Evolutionary conservation across 2,888 invertebrate genomes (phyloP), one percentile per base, ranked within the genome.

Genomic region (Globia sparganii): DNA sequence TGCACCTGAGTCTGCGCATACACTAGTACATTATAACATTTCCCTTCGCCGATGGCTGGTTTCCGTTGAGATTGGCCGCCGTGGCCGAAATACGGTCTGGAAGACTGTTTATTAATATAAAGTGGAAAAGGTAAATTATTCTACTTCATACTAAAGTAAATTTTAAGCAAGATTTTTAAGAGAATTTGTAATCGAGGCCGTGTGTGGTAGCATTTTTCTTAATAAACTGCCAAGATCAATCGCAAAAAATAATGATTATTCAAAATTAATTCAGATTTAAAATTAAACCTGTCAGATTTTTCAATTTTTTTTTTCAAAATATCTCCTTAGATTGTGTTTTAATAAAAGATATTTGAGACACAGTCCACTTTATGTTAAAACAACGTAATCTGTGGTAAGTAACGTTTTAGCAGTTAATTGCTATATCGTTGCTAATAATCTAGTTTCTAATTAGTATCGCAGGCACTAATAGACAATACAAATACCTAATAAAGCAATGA

Each of bases 181-280:
- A 69, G 6, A 21, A 40, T 58, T 56, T 56, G 8, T 58, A 25
- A 25, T 31, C 25, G 25, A 31, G 2, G 31, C 21, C 28, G 8
- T 21, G 21, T 1, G 53, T 25, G 25, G 25, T 15, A 25, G 4
- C 6, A 3, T 21, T 49, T n/a, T 31, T 40, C 31, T 21, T 18
- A 61, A 37, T 25, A 37, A 15, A 13, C 25, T 61, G 5, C 6
- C 21, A n/a, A n/a, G 25, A n/a, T 34, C 1, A 46, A 74, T 31
- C 6, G 5, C 21, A 67, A 67, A 28, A 62, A 49, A 31, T 31
- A 21, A 34, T 31, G 5, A 34, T 62, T 15, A 31, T 43, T 34
- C n/a, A 31, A 62, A 61, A 62, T 62, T 15, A 75, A 49, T 40
- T 75, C 40, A 40, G 40, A 56, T 49, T 49, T n/a, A 8, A 49